phyloP scores from a whole-genome alignment of 2,113 vertebrate genomes.

The Atherinomorus stipes region DNA sequence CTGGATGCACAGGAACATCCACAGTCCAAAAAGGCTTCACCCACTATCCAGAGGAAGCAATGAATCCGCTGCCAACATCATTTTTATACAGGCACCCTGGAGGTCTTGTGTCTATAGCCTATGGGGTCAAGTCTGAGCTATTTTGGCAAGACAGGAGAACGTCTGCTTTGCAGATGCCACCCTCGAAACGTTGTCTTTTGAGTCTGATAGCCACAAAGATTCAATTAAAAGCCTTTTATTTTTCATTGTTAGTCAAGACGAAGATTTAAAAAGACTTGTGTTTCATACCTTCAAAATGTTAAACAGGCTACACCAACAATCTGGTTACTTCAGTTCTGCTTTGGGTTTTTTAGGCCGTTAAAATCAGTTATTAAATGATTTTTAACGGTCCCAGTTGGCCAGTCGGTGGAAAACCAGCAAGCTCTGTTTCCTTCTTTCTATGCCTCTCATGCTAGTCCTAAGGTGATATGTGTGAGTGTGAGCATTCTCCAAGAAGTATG shows the following conservation, averaged over 20 bases:
- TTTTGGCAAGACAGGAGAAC: neutral
- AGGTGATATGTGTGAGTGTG: neutral
- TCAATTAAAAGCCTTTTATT: neutral
- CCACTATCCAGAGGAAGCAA: neutral
- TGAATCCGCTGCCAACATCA: neutral
- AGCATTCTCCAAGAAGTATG: constrained; percentile 3
- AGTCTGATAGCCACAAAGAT: neutral
- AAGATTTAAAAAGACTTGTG: neutral
- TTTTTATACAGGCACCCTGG: neutral
- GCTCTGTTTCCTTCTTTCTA: constrained; percentile 3
- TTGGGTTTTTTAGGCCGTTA: neutral
- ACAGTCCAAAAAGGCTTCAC: neutral
- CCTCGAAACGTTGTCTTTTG: too few relatives aligned
- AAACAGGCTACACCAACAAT: neutral
- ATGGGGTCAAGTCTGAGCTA: neutral
- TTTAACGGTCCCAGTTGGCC: constrained; percentile 3
- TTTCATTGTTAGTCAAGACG: neutral
- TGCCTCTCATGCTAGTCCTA: constrained; percentile 21
- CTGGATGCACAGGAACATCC: neutral
- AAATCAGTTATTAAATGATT: constrained; percentile 12
- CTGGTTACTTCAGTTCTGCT: neutral
- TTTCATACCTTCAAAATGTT: neutral
- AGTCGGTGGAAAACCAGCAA: neutral
- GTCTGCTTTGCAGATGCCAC: neutral
- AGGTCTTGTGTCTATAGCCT: neutral